A percentile compares a stretch with the other conserved stretches of the same genome.
phyloP scores from a whole-genome alignment of 2,888 invertebrate genomes.

The Clanis bilineata region DNA sequence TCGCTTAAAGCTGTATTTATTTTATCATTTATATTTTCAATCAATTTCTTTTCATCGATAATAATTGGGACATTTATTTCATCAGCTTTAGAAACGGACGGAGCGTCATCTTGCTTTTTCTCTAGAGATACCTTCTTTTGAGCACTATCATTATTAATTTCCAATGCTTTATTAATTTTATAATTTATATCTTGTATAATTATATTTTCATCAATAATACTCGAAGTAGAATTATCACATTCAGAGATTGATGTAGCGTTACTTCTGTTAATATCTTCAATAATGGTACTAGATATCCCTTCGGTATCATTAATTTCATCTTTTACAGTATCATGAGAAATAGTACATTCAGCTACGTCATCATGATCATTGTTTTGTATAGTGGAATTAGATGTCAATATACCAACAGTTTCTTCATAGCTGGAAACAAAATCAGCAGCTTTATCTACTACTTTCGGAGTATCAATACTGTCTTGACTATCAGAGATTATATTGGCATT shows the following conservation, averaged over 20 bases:
- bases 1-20: not conserved
- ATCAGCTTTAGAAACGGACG: no score
- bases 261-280: slow-evolving; percentile 23
- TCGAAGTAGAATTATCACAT: not conserved
- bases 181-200: not conserved
- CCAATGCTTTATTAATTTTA: not conserved
- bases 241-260: not conserved
- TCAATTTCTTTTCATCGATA: not conserved
- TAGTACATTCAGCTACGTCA: not conserved
- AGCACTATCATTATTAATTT: not conserved
- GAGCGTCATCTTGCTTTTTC: not conserved
- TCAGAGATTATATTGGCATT: slow-evolving; percentile 14
- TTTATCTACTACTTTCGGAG: not conserved
- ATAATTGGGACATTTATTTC: not conserved
- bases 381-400: not conserved
- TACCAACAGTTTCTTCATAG: not conserved
- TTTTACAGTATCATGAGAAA: slow-evolving; percentile 14
- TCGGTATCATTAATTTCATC: slow-evolving; percentile 15
- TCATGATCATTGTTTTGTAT: not conserved
- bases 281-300: not conserved
- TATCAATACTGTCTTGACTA: not conserved
- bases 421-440: not conserved
- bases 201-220: not conserved
- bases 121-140: not conserved
- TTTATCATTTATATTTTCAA: not conserved